Evolutionary conservation across 2,888 invertebrate species (phyloP), one percentile per base, ranked within the genome.

Genomic region (Trimorus sp.): DNA sequence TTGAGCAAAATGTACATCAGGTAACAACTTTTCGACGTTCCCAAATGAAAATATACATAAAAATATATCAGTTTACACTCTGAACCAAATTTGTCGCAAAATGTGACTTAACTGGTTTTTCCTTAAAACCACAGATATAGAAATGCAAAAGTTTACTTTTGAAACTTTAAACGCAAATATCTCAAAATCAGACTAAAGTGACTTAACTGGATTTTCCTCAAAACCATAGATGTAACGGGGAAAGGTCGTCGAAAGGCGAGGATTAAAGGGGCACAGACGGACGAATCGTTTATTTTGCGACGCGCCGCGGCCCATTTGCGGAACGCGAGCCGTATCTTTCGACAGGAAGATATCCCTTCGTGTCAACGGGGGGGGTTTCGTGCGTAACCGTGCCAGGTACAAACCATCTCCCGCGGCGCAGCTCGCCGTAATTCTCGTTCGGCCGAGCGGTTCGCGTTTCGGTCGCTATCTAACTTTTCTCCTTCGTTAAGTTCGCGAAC

Each of bases 231-330:
- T n/a, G n/a, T n/a, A n/a, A n/a, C n/a, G n/a, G n/a, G n/a, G n/a
- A n/a, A n/a, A n/a, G 26, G 26, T 26, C 26, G 26, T 4, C n/a
- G 62, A 66, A 69, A 53, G 45, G 53, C 40, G 26, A 62, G 42
- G 62, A 76, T 62, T 56, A 42, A n/a, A 54, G 54, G 60, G 69
- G 68, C 49, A 51, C 71, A 70, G 69, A 69, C 58, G 49, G 75
- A 73, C 51, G 75, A 82, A 79, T 85, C 71, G 79, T 87, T 88
- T 87, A 86, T 88, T 87, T 85, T 84, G 81, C 75, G 85, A 82
- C 79, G 79, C 84, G 73, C 84, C 83, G 63, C 84, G 85, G 81
- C 85, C 84, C 86, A 88, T 88, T 89, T 85, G 82, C 59, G 79
- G 84, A 87, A 86, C 87, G 84, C 84, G 79, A 87, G 12, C 37